Evolutionary conservation across 2,113 vertebrate genomes (phyloP), one percentile per base, ranked within the genome.

Genomic region (Cottus gobio): DNA sequence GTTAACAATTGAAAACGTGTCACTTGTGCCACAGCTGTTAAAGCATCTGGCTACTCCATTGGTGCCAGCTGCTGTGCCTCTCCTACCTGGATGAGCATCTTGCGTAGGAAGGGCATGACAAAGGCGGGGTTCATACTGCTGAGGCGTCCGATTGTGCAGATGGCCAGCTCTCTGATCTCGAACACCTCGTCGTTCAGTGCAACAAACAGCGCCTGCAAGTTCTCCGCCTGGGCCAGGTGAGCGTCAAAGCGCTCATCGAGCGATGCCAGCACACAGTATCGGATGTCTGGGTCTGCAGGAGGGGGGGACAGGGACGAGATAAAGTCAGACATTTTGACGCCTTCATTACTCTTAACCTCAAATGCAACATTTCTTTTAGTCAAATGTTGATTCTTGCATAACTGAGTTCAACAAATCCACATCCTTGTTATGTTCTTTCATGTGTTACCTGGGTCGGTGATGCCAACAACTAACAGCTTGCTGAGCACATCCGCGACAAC

Each of bases 61-160:
- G 6, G 42, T 28, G 31, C 50, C 30, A 22, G 64, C 31, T 36
- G 75, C 24, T 30, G 18, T 22, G 46, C 5, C 20, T 69, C 37
- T 80, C 58, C n/a, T 89, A 99, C 98, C 97, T 99, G 97, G 86
- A 99, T 99, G 52, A 99, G 95, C 97, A 99, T 99, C 95, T 99
- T 99, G 65, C 98, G 95, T 37, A 99, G 95, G 89, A 99, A 99
- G n/a, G 98, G 98, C 98, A 99, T 99, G 82, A 99, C 98, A 44
- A 99, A 99, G 56, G 98, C 98, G 0, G 98, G 98, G 89, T 99
- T 99, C 98, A 99, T 98, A 95, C 97, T 98, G 90, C 97, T 99
- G 78, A 99, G 96, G 28, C 98, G 97, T 46, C 98, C 98, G 12
- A 99, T 98, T 0, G 97, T 99, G 90, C 98, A 99, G 95, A 99